Percentiles rank a stretch among this genome's conserved stretches.
Conservation (phyloP, 2,797 vertebrate species). For the Urosaurus nigricauda region DNA sequence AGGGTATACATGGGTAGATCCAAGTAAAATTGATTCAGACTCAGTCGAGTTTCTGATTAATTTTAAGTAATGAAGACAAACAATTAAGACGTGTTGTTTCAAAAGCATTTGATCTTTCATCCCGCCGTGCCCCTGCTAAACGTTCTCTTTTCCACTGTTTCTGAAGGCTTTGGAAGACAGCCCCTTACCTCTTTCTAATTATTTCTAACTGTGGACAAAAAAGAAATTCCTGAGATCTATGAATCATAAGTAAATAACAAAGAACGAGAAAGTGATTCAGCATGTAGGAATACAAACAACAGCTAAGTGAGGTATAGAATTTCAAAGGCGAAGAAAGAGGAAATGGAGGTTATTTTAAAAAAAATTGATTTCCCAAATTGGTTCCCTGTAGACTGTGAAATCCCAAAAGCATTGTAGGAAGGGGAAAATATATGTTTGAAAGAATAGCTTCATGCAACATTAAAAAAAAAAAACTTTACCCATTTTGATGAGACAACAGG, state of each 20-base stretch:
- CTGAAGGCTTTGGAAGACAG: background rate
- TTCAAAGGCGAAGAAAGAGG: accelerated
- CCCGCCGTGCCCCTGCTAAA: background rate
- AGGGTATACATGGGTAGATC: background rate
- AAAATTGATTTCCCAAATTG: background rate
- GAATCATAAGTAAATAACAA: background rate
- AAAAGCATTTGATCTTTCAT: background rate
- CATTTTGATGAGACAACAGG: constrained; percentile 21
- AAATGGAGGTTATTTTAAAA: constrained; percentile 20
- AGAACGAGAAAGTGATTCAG: background rate
- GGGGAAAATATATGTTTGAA: background rate
- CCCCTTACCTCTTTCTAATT: constrained; percentile 10
- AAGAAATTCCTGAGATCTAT: background rate
- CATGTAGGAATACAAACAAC: background rate
- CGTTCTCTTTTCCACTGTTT: background rate
- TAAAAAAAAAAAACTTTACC: background rate
- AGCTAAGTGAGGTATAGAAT: background rate
- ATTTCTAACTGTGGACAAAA: background rate
- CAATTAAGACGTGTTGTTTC: background rate
- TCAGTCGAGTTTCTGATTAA: background rate
- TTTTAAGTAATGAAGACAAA: background rate
- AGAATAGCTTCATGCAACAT: background rate
- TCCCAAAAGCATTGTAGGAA: background rate
- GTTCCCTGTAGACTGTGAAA: background rate
- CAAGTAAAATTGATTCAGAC: background rate